Base-by-base conservation (phyloP, 1,140 invertebrate species). In the Euborellia annulipes region DNA sequence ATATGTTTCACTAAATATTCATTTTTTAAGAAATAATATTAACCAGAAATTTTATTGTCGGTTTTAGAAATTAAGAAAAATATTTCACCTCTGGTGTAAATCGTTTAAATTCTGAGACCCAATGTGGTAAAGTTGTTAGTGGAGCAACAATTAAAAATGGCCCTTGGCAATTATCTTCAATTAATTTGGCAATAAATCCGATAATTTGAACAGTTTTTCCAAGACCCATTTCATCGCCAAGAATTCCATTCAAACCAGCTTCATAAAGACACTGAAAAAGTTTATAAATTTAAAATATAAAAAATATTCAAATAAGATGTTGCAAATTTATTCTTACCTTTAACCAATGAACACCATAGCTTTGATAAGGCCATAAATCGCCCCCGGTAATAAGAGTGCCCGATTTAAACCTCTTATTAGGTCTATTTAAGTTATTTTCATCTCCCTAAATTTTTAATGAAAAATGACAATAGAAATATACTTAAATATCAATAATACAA, bases 161-260 rank as follows among this genome's bases (percentile, higher is more conserved):
- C 1, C 78, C 79, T 2, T 37, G 18, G 4, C 74, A 61, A 9
- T 61, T 58, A 52, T 59, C 60, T 36, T 70, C 66, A 16, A 74
- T 58, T 14, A 82, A 55, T 54, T 78, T 63, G 44, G 64, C 58
- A 7, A 76, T 46, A 8, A 82, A 63, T 1, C 75, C 69, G 47
- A 84, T 80, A 2, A 72, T 66, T 62, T 85, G 79, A 42, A 82
- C 63, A 3, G 81, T 84, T 61, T 84, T 83, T 14, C 79, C 80
- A 2, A 85, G 59, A 47, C 80, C 82, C 82, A 86, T 86, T 69
- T 86, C 82, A 66, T 86, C 83, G 4, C 77, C 82, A 18, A 86
- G 61, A 53, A 86, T 85, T 7, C 79, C 79, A 66, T 83, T 85
- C 2, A 85, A 52, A 14, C 75, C 71, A 58, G 81, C 76, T 45